Evolutionary conservation across 2,113 vertebrate species (phyloP).

Genomic region (Cacatua alba): DNA sequence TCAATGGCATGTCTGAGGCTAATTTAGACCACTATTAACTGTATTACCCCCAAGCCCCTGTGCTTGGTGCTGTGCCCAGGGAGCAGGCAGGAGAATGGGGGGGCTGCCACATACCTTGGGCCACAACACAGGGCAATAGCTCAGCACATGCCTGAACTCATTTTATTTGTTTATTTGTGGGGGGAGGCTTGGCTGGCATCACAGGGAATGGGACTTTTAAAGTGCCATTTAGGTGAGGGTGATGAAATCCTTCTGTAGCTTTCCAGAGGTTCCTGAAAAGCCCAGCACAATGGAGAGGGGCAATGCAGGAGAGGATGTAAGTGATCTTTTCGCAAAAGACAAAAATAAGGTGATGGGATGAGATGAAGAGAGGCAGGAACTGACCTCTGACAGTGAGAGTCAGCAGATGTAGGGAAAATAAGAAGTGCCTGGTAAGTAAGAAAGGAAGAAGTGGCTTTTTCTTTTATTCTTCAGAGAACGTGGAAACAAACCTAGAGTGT

Average conservation of each 20-base stretch:
- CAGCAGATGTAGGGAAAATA: background rate
- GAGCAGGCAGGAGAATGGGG: background rate
- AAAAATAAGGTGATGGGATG: background rate
- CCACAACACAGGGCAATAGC: background rate
- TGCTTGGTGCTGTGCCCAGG: background rate
- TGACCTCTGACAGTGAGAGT: background rate
- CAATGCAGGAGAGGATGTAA: background rate
- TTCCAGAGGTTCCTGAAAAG: background rate
- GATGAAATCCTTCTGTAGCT: background rate
- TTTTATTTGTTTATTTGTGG: background rate
- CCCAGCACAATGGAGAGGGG: background rate
- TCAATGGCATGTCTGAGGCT: background rate
- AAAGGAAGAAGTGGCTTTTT: background rate
- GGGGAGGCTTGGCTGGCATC: background rate
- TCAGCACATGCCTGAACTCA: background rate
- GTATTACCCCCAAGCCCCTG: background rate
- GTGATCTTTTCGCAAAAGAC: background rate
- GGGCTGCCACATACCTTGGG: background rate
- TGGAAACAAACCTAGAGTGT: background rate
- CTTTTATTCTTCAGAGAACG: background rate
- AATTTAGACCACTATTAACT: background rate
- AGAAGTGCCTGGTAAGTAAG: background rate
- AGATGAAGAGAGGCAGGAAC: background rate
- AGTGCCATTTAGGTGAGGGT: background rate
- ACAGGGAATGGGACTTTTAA: background rate